phyloP scores from a whole-genome alignment of 1,140 invertebrate genomes.

The Meloidogyne floridensis region DNA sequence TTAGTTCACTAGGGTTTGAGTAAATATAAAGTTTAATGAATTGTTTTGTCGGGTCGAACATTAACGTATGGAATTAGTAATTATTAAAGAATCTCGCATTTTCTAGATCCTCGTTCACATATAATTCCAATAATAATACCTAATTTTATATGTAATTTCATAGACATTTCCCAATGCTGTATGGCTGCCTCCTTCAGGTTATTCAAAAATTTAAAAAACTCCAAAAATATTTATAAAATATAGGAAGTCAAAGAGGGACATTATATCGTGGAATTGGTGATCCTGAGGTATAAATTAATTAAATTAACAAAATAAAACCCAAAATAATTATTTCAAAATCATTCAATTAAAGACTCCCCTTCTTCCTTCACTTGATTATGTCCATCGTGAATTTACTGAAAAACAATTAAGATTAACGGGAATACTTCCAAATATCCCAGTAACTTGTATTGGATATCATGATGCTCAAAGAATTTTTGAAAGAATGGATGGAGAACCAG shows the following conservation, averaged over 20 bases:
- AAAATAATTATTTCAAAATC: neutral
- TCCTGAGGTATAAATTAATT: constrained; percentile 23
- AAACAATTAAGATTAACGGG: constrained; percentile 17
- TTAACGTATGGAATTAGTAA: too few species aligned
- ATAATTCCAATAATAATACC: too few species aligned
- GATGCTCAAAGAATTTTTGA: constrained; percentile 44
- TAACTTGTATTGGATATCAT: constrained; percentile 52
- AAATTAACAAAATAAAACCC: neutral
- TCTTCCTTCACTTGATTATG: constrained; percentile 48
- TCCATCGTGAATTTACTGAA: constrained; percentile 38
- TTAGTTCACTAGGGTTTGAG: too few species aligned
- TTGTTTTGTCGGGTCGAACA: too few species aligned
- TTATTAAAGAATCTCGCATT: too few species aligned
- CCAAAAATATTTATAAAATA: neutral
- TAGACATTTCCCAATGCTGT: constrained; percentile 68
- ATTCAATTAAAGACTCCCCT: constrained; percentile 27
- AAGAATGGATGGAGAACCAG: constrained; percentile 41
- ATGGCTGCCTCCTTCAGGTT: constrained; percentile 69
- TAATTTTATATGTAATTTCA: neutral
- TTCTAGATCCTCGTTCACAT: too few species aligned
- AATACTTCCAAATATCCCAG: constrained; percentile 53
- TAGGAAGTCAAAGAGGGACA: constrained; percentile 29
- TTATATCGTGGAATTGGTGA: constrained; percentile 31
- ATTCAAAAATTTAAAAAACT: constrained; percentile 55
- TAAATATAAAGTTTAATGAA: too few species aligned